Base-by-base conservation (phyloP, 2,888 invertebrate genomes). In the Strigamia transsilvanica region DNA sequence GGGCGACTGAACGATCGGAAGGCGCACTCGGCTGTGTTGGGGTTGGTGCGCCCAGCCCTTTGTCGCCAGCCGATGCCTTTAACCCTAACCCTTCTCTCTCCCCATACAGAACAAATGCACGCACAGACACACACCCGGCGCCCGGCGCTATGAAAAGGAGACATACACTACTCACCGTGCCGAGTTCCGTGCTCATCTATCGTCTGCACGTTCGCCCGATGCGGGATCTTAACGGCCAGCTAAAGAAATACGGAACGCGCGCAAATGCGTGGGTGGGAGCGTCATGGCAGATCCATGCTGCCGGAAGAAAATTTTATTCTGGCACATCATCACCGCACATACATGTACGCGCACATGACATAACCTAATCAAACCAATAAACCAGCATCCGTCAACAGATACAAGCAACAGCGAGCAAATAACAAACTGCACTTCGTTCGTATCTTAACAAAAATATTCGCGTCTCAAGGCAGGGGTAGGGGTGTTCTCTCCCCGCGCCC, bases 281-380 rank as follows among this genome's bases (percentile, higher is more conserved):
- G 61, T 66, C 61, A 66, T 66, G 61, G 61, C 61, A 66, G 61
- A 66, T 66, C 61, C 61, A 66, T 66, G 61, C 61, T 15, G 61
- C 61, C 61, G 61, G 61, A 66, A 66, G 61, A 66, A 66, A 66
- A 66, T 66, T 66, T 66, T 66, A 66, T 66, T 66, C 61, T 66
- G 61, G 61, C 21, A 23, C 21, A 66, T 66, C 61, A 66, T 66
- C 61, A 66, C 61, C 12, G 61, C 61, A 66, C 61, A 66, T 66
- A 66, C 23, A 66, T 23, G 21, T 66, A 66, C 23, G 61, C 61
- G 61, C 61, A 66, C 61, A 66, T 66, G 61, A 66, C 61, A 66
- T 23, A 66, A 66, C 61, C 61, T 66, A 66, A 66, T 23, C 61
- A 66, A 66, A 21, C 18, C 61, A 23, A 23, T 23, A 23, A 21